phyloP scores from a whole-genome alignment of 23 tunicate species.

The Phallusia fumigata region DNA sequence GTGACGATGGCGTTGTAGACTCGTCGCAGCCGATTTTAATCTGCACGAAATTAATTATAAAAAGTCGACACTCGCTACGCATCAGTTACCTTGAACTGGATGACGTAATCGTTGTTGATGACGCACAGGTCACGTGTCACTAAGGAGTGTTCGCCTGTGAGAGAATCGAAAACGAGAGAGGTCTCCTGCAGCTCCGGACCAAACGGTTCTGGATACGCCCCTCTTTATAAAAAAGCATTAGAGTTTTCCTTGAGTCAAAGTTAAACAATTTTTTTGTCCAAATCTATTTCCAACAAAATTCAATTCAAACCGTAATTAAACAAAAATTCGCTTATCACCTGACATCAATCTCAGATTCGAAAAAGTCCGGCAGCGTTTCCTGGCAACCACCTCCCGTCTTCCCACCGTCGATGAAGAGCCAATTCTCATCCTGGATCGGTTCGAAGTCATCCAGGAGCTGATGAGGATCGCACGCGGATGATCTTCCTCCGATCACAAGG shows the following conservation, averaged over 20 bases:
- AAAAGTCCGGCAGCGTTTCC: not conserved
- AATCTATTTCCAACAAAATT: too few species aligned
- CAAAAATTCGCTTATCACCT: not conserved
- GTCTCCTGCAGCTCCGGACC: not conserved
- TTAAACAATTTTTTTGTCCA: too few species aligned
- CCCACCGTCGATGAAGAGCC: slow-evolving; percentile 46
- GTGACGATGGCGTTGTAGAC: slow-evolving; percentile 18
- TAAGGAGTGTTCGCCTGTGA: slow-evolving; percentile 41
- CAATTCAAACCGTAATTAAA: too few species aligned
- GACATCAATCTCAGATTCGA: not conserved
- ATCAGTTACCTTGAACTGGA: slow-evolving; percentile 64
- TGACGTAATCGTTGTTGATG: slow-evolving; percentile 47
- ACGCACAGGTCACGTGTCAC: slow-evolving; percentile 68
- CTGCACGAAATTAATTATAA: slow-evolving; percentile 11
- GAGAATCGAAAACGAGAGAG: slow-evolving; percentile 18
- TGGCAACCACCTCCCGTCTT: slow-evolving; percentile 1
- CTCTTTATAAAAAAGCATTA: not conserved
- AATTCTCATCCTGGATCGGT: slow-evolving; percentile 15
- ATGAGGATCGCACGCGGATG: slow-evolving; percentile 32
- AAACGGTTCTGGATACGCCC: not conserved
- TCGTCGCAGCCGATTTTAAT: slow-evolving; percentile 59
- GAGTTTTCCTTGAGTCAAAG: too few species aligned
- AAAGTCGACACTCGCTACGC: not conserved
- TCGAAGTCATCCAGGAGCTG: slow-evolving; percentile 32
- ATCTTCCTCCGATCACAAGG: slow-evolving; percentile 63